Base-by-base conservation (phyloP, 2,113 vertebrate genomes). In the Arothron firmamentum region DNA sequence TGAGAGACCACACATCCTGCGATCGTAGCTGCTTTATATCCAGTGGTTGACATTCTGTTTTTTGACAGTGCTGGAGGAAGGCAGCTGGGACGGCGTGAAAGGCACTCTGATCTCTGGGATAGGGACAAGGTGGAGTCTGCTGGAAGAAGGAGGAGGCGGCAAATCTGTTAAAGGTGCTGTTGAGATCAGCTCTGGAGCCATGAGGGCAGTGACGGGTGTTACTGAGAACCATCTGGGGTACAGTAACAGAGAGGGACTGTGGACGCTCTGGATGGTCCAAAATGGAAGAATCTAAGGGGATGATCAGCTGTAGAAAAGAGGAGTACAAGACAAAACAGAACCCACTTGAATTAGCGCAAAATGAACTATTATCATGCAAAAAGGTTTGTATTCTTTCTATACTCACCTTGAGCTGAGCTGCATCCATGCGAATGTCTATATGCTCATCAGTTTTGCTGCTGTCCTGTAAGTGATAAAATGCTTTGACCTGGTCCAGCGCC, bases 401-500 rank as follows among this genome's bases (percentile, higher is more conserved):
- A n/a, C 65, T 71, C 66, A 98, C 97, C 94, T 96, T 97, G 17
- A 98, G 87, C 18, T 85, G 87, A 64, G 92, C 87, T 59, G 93
- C 92, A 52, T 98, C 95, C 82, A 98, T 56, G 9, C 94, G 90
- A 6, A 98, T 78, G 65, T 99, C 94, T 45, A 98, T 62, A 0
- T 97, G 94, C 75, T 98, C 96, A 14, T 94, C 93, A 1, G 53
- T 85, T 71, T 92, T 93, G 75, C 87, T 89, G 0, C 94, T 92
- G 78, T 92, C 92, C 75, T 97, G 93, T 77, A 96, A 80, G 69
- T 95, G 94, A 83, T 96, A 98, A 79, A 97, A 97, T 48, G 94
- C 94, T 86, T 97, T 96, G 78, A 98, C 96, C 77, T 98, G 95
- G 76, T 98, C 93, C 82, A 99, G 77, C 18, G 95, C 96, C 57